Percentiles rank a stretch among this genome's conserved stretches.
These are phyloP conservation scores for Beris chalybata DNA, from an alignment of 2,888 invertebrate species.

Conservation along the genomic window DNA sequence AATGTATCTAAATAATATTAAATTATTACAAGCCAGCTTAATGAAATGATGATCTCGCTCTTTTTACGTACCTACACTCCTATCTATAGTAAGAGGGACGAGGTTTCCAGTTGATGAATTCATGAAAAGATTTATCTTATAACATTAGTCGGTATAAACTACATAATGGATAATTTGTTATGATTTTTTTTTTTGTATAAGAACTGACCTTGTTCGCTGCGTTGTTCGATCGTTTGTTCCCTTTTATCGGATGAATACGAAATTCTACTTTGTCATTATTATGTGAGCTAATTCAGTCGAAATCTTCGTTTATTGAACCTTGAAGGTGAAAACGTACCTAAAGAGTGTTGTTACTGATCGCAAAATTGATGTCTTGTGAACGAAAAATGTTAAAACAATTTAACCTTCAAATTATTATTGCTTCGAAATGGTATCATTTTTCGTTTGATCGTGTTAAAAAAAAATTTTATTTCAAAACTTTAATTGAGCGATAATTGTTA, in stretches of 20 bases:
- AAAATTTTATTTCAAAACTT: slow-evolving; percentile 2
- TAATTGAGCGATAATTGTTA: slow-evolving; percentile 4
- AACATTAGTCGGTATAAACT: neutral
- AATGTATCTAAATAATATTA: no score
- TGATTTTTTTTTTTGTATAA: slow-evolving; percentile 1
- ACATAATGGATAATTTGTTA: neutral
- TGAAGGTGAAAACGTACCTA: slow-evolving; percentile 5
- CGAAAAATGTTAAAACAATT: neutral
- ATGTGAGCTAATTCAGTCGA: slow-evolving; percentile 9
- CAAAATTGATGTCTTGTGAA: neutral
- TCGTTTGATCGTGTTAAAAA: slow-evolving; percentile 2
- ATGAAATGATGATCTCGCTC: slow-evolving; percentile 4
- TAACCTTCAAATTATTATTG: neutral
- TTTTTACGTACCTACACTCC: neutral
- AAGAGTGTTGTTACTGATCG: neutral
- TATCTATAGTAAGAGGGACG: neutral
- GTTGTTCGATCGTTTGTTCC: neutral
- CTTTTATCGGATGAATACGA: neutral
- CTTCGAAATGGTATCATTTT: neutral
- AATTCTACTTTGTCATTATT: slow-evolving; percentile 12
- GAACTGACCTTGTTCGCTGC: neutral
- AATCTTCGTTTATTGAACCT: slow-evolving; percentile 3
- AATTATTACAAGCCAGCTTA: neutral
- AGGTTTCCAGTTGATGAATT: neutral
- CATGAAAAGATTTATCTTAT: neutral